Percentiles rank a stretch among this genome's conserved stretches.
phyloP scores from a whole-genome alignment of 2,888 invertebrate genomes.

The Sisyra nigra region DNA sequence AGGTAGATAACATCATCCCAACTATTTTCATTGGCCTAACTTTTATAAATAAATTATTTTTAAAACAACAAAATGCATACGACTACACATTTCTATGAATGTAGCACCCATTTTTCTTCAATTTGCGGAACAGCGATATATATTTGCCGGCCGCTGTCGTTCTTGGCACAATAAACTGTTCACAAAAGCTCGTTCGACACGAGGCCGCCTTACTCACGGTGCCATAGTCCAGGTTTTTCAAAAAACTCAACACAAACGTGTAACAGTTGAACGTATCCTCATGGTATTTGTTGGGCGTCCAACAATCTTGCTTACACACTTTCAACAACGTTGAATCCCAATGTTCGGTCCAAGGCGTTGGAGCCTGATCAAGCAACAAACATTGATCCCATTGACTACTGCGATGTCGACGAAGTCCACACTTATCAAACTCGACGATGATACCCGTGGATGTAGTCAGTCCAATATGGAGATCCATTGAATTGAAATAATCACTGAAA shows the following conservation, averaged over 20 bases:
- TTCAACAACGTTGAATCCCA: conserved; percentile 50
- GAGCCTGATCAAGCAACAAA: conserved; percentile 48
- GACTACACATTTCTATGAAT: conserved; percentile 23
- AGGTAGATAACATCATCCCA: too few species aligned
- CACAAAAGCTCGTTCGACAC: conserved; percentile 55
- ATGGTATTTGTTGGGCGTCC: conserved; percentile 54
- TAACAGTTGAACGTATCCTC: conserved; percentile 72
- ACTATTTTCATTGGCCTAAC: too few species aligned
- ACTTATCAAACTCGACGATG: conserved; percentile 71
- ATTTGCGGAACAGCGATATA: conserved; percentile 61
- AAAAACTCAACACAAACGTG: conserved; percentile 67
- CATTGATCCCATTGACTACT: conserved; percentile 47
- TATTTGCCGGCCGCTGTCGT: conserved; percentile 74
- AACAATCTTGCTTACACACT: conserved; percentile 42
- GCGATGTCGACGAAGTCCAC: conserved; percentile 46
- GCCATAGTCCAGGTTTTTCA: conserved; percentile 54
- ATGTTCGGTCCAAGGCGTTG: conserved; percentile 45
- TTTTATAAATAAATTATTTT: background rate
- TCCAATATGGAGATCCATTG: conserved; percentile 79
- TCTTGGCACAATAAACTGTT: conserved; percentile 64
- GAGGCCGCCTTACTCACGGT: conserved; percentile 51
- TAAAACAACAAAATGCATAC: background rate
- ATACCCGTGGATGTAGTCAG: conserved; percentile 66
- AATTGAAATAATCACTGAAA: conserved; percentile 65
- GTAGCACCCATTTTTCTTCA: conserved; percentile 36